phyloP scores from a whole-genome alignment of 2,888 invertebrate genomes.

The Adelphocoris suturalis region DNA sequence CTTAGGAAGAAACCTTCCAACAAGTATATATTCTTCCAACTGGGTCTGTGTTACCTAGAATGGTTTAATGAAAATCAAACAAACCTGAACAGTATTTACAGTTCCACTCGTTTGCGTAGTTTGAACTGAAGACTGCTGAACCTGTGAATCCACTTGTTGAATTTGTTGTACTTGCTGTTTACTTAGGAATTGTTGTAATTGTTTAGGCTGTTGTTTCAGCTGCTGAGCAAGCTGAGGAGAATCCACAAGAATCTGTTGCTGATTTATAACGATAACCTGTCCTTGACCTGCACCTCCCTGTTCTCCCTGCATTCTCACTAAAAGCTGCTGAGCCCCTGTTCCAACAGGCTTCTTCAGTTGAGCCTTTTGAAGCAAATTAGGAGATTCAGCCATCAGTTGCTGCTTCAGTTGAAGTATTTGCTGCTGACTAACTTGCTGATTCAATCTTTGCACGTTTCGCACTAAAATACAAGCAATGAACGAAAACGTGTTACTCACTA shows the following conservation, averaged over 20 bases:
- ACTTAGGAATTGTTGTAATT: slow-evolving; percentile 75
- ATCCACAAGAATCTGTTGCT: slow-evolving; percentile 75
- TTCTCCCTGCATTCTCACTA: slow-evolving; percentile 75
- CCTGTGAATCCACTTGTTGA: slow-evolving; percentile 63
- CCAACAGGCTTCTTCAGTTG: slow-evolving; percentile 57
- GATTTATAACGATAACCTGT: slow-evolving; percentile 76
- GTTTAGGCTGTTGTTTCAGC: slow-evolving; percentile 75
- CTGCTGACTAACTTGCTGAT: slow-evolving; percentile 72
- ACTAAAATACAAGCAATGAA: slow-evolving; percentile 22
- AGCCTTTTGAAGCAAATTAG: slow-evolving; percentile 60
- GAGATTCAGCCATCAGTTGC: slow-evolving; percentile 71
- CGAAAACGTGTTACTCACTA: background rate
- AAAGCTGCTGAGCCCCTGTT: slow-evolving; percentile 73
- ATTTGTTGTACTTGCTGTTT: slow-evolving; percentile 75
- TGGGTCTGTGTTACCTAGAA: background rate
- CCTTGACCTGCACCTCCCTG: slow-evolving; percentile 72
- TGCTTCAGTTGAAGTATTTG: slow-evolving; percentile 75
- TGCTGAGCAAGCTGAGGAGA: slow-evolving; percentile 73
- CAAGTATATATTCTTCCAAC: no score
- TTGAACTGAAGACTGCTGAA: slow-evolving; percentile 53
- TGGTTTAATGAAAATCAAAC: background rate
- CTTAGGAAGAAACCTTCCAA: no score
- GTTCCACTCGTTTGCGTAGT: slow-evolving; percentile 28
- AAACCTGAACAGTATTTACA: slow-evolving; percentile 47
- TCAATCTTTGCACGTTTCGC: slow-evolving; percentile 71